phyloP scores from a whole-genome alignment of 2,888 invertebrate genomes.

The Monopis laevigella region DNA sequence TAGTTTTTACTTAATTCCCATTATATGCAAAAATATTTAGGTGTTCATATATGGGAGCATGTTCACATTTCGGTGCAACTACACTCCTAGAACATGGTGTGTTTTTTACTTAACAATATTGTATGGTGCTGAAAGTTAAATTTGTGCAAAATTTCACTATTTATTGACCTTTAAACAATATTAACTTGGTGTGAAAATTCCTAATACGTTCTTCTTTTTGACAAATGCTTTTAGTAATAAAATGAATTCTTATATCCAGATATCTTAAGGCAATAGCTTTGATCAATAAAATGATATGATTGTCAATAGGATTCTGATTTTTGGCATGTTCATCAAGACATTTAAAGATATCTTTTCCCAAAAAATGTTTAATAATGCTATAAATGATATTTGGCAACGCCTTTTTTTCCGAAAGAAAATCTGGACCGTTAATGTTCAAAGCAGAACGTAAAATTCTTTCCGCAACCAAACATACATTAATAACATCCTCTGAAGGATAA shows the following conservation, averaged over 20 bases:
- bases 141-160: too few relatives aligned
- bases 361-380: not conserved
- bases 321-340: not conserved
- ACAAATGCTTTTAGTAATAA: not conserved
- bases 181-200: not conserved
- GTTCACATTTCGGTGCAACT: too few relatives aligned
- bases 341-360: not conserved
- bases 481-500: not conserved
- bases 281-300: not conserved
- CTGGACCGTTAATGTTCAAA: not conserved
- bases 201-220: not conserved
- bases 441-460: not conserved
- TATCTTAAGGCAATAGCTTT: not conserved
- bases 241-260: not conserved
- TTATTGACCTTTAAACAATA: too few relatives aligned
- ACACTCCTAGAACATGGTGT: too few relatives aligned
- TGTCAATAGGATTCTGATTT: not conserved
- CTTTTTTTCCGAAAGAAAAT: not conserved
- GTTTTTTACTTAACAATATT: too few relatives aligned
- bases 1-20: too few relatives aligned
- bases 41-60: too few relatives aligned
- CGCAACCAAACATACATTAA: not conserved
- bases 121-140: too few relatives aligned
- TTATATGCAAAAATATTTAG: too few relatives aligned
- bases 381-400: not conserved